Base-by-base conservation (phyloP, 2,888 invertebrate genomes). In the Andrena chrysosceles region DNA sequence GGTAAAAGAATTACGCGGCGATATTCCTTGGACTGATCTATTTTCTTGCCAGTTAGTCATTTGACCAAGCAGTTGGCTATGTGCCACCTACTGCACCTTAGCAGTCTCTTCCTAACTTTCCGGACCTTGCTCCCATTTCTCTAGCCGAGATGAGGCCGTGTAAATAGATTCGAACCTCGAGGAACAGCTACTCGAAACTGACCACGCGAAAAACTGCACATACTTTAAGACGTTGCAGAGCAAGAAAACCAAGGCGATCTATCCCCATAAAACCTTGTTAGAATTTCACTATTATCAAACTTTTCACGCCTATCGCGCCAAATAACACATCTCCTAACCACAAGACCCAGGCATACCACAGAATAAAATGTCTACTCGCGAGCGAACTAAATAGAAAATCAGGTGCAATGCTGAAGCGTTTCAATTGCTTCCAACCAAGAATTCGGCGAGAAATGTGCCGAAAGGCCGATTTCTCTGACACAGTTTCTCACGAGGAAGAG, bases 81-180 rank as follows among this genome's bases (percentile, higher is more conserved):
- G 86, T 89, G 93, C 93, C 93, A 93, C 87, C 90, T 91, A 92
- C 93, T 93, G 93, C 93, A 93, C 92, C 90, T 93, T 92, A 93
- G 92, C 92, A 91, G 91, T 91, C 90, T 93, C 93, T 93, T 93
- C 93, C 93, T 93, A 93, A 93, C 93, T 93, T 91, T 90, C 90
- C 91, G 93, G 92, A 94, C 93, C 93, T 94, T 94, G 93, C 93
- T 93, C 93, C 91, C 93, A 93, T 94, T 93, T 93, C 93, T 91
- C 93, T 86, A 82, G 69, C 59, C 87, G 89, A 89, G 90, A 87
- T 87, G 87, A 90, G 88, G 87, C 87, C 88, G 87, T 90, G 87
- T 89, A 92, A 92, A 91, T 91, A 92, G 91, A 91, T 83, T 85
- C 77, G 84, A 79, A 77, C 84, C 85, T 73, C 85, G 74, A 69